Evolutionary conservation across 2,797 vertebrate species (phyloP).

Genomic region (Buphagus erythrorhynchus): DNA sequence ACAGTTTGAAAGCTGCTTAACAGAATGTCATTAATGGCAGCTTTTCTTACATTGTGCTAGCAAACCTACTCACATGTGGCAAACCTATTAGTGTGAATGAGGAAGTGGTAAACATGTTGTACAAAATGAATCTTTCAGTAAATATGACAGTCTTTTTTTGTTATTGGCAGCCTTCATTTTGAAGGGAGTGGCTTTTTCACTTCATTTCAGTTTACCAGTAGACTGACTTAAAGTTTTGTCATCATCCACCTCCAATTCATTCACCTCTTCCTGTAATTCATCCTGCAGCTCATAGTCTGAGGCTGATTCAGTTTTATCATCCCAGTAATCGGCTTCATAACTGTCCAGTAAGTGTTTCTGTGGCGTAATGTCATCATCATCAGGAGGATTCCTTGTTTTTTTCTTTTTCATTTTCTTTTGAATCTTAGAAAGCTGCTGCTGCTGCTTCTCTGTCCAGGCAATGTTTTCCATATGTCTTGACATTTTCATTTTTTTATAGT

Average conservation of each 20-base stretch:
- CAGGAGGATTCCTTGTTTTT: neutral
- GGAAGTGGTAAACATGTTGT: neutral
- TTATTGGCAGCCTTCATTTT: neutral
- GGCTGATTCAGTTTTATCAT: neutral
- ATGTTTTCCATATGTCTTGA: neutral
- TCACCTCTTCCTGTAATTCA: conserved; percentile 13
- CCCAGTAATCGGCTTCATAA: neutral
- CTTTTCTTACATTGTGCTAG: neutral
- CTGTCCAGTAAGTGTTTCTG: conserved; percentile 68
- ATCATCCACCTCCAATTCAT: neutral
- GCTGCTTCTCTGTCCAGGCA: conserved; percentile 54
- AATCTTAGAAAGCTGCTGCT: conserved; percentile 62
- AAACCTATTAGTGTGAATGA: neutral
- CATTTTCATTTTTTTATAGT: conserved; percentile 77
- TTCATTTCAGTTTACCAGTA: conserved; percentile 8
- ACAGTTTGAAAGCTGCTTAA: neutral
- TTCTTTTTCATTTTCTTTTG: conserved; percentile 67
- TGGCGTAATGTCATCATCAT: conserved; percentile 60
- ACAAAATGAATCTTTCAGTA: neutral
- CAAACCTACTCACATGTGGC: neutral
- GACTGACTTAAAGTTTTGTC: neutral
- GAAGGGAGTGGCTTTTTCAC: neutral
- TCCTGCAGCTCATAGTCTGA: neutral
- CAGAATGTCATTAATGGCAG: neutral
- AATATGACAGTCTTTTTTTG: neutral